phyloP scores from a whole-genome alignment of 2,797 vertebrate genomes.

The Philypnodon macrostomus region DNA sequence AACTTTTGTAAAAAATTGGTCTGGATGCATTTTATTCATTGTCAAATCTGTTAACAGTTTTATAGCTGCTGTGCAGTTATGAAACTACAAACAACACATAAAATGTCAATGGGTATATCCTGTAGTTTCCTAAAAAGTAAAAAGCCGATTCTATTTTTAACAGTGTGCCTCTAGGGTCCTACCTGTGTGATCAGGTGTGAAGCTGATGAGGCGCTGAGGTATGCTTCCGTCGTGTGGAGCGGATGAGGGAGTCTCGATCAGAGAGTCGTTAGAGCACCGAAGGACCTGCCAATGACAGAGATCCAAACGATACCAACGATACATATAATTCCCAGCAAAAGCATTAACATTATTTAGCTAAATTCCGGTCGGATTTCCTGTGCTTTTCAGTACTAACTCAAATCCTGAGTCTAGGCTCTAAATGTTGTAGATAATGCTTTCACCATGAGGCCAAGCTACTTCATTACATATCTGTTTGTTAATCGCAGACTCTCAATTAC shows the following conservation, averaged over 20 bases:
- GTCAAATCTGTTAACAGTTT: too few relatives aligned
- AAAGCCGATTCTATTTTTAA: background rate
- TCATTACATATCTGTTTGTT: conserved; percentile 78
- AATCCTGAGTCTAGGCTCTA: conserved; percentile 27
- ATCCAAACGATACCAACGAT: background rate
- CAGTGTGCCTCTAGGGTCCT: background rate
- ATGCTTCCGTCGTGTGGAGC: conserved; percentile 13
- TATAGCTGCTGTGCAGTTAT: background rate
- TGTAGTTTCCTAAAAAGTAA: background rate
- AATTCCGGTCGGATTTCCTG: conserved; percentile 12
- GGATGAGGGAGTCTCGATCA: conserved; percentile 37
- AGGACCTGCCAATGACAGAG: conserved; percentile 57
- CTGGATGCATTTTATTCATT: background rate
- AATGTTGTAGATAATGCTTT: conserved; percentile 63
- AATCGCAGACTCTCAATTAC: conserved; percentile 81
- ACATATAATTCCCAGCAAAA: too few relatives aligned
- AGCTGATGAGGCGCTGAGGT: conserved; percentile 29
- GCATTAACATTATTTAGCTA: conserved; percentile 19
- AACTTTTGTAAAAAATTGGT: background rate
- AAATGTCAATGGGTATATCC: too few relatives aligned
- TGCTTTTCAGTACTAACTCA: conserved; percentile 42
- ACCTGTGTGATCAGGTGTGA: conserved; percentile 49
- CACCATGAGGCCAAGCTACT: conserved; percentile 64
- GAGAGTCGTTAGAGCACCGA: conserved; percentile 37
- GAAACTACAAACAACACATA: background rate